Percentiles rank a stretch among this genome's conserved stretches.
Conservation (phyloP, 35 echinoderm and acorn worm species). For the Stichopus chloronotus region DNA sequence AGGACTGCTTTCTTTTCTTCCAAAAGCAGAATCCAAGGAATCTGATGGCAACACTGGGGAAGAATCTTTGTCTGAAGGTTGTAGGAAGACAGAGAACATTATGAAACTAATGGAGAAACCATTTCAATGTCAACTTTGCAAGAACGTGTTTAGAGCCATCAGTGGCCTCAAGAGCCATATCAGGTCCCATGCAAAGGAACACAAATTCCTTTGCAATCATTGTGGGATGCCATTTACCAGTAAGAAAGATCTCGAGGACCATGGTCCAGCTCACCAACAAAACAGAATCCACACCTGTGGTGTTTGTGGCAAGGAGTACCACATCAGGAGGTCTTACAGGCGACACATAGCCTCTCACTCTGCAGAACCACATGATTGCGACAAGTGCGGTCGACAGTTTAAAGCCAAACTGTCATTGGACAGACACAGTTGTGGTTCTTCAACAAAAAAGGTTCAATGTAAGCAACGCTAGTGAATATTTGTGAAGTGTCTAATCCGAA, state of each 20-base stretch:
- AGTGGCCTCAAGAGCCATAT: not conserved
- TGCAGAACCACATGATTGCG: not conserved
- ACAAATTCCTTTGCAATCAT: not conserved
- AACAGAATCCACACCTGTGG: not conserved
- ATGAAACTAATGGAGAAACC: not conserved
- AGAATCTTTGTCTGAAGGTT: not conserved
- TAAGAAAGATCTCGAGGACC: not conserved
- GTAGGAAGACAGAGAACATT: not conserved
- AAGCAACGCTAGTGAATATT: not conserved
- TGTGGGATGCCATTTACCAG: not conserved
- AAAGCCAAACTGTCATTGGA: not conserved
- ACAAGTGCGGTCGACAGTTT: not conserved
- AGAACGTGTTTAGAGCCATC: not conserved
- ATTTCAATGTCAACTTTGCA: slow-evolving; percentile 3
- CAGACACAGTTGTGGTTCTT: not conserved
- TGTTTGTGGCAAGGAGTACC: not conserved
- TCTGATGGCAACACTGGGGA: not conserved
- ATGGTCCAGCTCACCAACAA: not conserved
- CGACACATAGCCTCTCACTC: not conserved
- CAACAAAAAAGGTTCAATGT: not conserved
- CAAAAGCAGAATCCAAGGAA: not conserved
- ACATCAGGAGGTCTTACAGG: not conserved
- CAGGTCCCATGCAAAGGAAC: not conserved
- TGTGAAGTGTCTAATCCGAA: not conserved
- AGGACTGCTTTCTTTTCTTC: not conserved